A percentile compares a stretch with the other conserved stretches of the same genome.
phyloP scores from a whole-genome alignment of 2,888 invertebrate genomes.

The Chaetoderma sp. region DNA sequence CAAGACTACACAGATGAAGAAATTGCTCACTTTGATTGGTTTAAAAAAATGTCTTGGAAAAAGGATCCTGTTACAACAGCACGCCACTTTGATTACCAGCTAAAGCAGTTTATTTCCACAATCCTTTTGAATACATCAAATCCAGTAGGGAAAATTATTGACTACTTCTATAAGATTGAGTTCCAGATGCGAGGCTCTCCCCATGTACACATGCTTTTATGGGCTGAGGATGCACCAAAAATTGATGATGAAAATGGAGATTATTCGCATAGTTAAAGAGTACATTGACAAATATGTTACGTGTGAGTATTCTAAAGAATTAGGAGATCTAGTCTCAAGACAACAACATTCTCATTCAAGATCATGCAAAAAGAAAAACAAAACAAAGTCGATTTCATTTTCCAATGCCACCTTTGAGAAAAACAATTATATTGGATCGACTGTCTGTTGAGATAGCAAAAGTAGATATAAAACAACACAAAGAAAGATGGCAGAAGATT shows the following conservation, averaged over 20 bases:
- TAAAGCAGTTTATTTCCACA: neutral
- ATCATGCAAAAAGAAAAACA: constrained; percentile 3
- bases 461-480: neutral
- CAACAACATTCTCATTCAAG: constrained; percentile 8
- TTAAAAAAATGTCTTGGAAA: neutral
- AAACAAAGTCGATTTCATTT: constrained; percentile 13
- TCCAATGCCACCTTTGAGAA: constrained; percentile 13
- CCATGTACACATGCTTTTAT: neutral
- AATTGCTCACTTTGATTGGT: neutral
- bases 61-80: constrained; percentile 5
- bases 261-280: neutral
- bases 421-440: constrained; percentile 16
- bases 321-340: neutral
- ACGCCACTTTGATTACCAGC: neutral
- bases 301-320: neutral
- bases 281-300: constrained; percentile 6
- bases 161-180: neutral
- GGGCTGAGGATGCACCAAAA: constrained; percentile 7
- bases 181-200: neutral
- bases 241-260: constrained; percentile 1
- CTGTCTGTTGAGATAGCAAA: neutral
- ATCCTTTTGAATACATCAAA: neutral
- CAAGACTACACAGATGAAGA: neutral
- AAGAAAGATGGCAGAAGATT: neutral
- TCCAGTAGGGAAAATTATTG: neutral